A percentile compares a stretch with the other conserved stretches of the same genome.
Conservation (phyloP, 2,113 vertebrate genomes). For the Nipponia nippon region DNA sequence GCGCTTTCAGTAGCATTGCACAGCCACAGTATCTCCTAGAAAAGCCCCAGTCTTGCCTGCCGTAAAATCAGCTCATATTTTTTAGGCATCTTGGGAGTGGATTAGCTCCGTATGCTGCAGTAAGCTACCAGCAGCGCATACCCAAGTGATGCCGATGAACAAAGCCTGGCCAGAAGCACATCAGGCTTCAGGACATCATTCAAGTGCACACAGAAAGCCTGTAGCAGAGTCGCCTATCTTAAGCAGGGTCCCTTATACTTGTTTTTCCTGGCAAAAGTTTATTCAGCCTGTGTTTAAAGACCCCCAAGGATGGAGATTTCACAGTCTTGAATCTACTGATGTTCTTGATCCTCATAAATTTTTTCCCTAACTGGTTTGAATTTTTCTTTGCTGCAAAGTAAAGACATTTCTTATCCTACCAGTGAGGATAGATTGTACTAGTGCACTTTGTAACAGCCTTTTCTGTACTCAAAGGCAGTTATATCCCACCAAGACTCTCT, state of each 20-base stretch:
- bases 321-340: not conserved
- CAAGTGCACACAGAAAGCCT: not conserved
- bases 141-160: not conserved
- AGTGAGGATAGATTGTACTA: not conserved
- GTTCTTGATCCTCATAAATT: not conserved
- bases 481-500: constrained; percentile 1
- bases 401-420: not conserved
- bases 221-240: not conserved
- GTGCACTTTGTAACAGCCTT: not conserved
- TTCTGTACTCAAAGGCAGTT: not conserved
- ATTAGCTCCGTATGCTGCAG: not conserved
- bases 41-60: not conserved
- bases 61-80: not conserved
- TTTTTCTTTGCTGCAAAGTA: not conserved
- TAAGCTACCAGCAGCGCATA: not conserved
- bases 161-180: not conserved
- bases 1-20: not conserved
- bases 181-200: not conserved
- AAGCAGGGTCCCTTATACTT: not conserved
- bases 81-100: not conserved
- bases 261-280: not conserved
- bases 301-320: constrained; percentile 11
- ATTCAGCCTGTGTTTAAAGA: constrained; percentile 19
- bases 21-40: not conserved
- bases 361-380: not conserved